Evolutionary conservation across 2,888 invertebrate species (phyloP).

Genomic region (Augiades crinisus): DNA sequence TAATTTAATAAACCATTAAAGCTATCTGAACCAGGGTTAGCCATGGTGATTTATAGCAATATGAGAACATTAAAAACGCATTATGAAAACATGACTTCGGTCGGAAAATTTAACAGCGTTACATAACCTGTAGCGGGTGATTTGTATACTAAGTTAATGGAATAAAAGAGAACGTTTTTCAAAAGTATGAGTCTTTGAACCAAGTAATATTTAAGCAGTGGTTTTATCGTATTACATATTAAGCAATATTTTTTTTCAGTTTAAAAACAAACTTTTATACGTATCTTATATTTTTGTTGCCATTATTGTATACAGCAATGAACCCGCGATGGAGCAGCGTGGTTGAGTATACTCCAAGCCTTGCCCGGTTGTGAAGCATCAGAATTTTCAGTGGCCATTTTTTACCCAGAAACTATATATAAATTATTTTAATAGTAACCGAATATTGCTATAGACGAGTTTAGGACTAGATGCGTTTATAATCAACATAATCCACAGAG

Average conservation of each 20-base stretch:
- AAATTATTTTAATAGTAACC: no score
- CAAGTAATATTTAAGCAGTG: neutral
- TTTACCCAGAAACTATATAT: no score
- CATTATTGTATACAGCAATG: no score
- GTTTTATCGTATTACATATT: neutral
- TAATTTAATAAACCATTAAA: conserved; percentile 78
- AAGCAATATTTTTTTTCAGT: neutral
- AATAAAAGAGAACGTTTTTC: conserved; percentile 32
- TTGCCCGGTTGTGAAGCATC: no score
- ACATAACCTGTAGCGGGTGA: conserved; percentile 53
- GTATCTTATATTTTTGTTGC: no score
- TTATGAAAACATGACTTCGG: conserved; percentile 79
- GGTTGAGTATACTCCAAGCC: no score
- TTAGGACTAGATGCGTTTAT: no score
- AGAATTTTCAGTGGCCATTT: no score
- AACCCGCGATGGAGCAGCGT: no score
- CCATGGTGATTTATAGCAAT: conserved; percentile 78
- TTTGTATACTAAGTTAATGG: conserved; percentile 43
- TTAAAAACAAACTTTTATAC: no score
- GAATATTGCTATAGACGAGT: no score
- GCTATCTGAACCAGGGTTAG: conserved; percentile 77
- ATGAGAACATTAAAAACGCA: conserved; percentile 81
- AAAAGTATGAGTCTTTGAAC: conserved; percentile 5
- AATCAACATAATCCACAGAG: no score
- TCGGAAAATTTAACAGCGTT: conserved; percentile 74